Percentiles rank a stretch among this genome's conserved stretches.
Evolutionary conservation across 2,113 vertebrate species (phyloP).

Genomic region (Tychaedon coryphoeus): DNA sequence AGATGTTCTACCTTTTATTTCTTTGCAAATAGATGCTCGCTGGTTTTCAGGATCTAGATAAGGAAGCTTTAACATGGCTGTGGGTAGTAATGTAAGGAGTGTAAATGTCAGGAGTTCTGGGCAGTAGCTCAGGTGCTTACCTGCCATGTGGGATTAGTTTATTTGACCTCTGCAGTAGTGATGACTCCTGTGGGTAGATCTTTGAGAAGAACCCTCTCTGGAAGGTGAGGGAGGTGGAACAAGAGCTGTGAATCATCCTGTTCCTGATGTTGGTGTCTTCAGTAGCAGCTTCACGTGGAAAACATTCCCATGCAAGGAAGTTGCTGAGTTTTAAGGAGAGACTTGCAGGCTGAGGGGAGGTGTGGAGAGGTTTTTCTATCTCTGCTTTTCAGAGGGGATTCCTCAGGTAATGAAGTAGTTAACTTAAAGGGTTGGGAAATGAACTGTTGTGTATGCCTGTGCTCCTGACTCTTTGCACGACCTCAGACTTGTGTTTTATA

Average conservation of each 20-base stretch:
- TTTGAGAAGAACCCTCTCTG: neutral
- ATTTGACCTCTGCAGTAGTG: neutral
- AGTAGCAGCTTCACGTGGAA: neutral
- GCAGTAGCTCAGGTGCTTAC: neutral
- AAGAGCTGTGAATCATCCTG: neutral
- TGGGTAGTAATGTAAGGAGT: neutral
- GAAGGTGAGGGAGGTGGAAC: neutral
- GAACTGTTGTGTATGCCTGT: neutral
- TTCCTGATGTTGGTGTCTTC: neutral
- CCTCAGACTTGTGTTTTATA: neutral
- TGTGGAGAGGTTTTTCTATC: neutral
- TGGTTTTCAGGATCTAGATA: neutral
- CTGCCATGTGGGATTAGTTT: accelerated
- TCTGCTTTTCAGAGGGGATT: neutral
- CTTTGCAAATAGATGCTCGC: neutral
- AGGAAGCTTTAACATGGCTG: neutral
- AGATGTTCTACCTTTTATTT: neutral
- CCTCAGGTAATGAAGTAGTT: neutral
- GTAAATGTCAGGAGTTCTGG: neutral
- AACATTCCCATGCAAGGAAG: neutral
- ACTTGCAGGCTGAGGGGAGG: neutral
- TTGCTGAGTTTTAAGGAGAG: neutral
- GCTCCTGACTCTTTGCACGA: neutral
- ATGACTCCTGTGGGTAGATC: neutral
- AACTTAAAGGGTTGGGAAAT: neutral